phyloP scores from a whole-genome alignment of 2,888 invertebrate species.

The Rhagonycha lutea region DNA sequence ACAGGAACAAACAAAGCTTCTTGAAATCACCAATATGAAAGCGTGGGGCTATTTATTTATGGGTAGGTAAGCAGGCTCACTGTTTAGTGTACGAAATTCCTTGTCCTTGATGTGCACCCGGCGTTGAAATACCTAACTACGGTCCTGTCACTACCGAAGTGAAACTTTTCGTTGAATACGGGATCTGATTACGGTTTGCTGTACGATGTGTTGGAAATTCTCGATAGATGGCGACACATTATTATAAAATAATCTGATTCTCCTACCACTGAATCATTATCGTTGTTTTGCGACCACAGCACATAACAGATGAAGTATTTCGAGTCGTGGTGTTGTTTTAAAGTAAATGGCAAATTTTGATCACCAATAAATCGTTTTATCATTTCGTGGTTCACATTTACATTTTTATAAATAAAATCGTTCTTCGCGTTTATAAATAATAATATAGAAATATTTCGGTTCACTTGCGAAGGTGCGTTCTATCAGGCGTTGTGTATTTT shows the following conservation, averaged over 20 bases:
- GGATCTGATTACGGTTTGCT: background rate
- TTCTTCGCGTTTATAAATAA: background rate
- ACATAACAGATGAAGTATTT: background rate
- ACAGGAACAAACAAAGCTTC: too few species aligned
- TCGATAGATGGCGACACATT: background rate
- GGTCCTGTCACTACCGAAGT: background rate
- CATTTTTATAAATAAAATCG: background rate
- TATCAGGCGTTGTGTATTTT: slow-evolving; percentile 18
- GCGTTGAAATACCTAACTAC: background rate
- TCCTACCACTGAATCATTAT: background rate
- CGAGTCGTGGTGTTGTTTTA: background rate
- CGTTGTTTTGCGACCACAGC: background rate
- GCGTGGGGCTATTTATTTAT: too few species aligned
- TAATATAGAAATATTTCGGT: background rate
- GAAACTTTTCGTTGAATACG: background rate
- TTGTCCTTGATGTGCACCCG: too few species aligned
- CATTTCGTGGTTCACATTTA: background rate
- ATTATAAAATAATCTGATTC: background rate
- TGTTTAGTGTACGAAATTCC: too few species aligned
- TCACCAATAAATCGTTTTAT: background rate
- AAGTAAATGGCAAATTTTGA: background rate
- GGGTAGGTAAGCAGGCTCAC: too few species aligned
- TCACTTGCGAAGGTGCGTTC: slow-evolving; percentile 7
- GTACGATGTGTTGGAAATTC: background rate
- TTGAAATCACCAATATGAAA: too few species aligned